Base-by-base conservation (phyloP, 2,888 invertebrate species). In the Leistus spinibarbis region DNA sequence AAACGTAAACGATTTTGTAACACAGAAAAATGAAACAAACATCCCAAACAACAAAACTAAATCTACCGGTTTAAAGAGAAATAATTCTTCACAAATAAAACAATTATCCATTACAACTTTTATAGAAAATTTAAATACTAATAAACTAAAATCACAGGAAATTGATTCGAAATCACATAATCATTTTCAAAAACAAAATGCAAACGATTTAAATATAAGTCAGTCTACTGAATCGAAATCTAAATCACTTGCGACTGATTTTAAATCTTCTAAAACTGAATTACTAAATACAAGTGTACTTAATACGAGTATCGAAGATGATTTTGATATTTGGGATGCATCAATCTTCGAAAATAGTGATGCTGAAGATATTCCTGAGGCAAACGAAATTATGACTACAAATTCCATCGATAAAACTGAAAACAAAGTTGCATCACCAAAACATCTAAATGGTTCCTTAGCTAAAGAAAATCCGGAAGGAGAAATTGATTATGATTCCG, bases 401-500 rank as follows among this genome's bases (percentile, higher is more conserved):
- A 66, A 57, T 23, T 7, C 16, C 1, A 5, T n/a, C 62, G 10
- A 5, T n/a, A 70, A 63, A n/a, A 63, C 9, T 4, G 40, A 60
- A 69, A 13, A 54, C 20, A 23, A 54, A 3, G 53, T 13, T 20
- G 3, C 22, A 69, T 20, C 60, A 72, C 40, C 3, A 40, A 10
- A 40, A 40, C 40, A 40, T 24, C 24, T 24, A 24, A 40, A 40
- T 5, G 13, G 7, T 2, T 7, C 40, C 40, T 5, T 40, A 40
- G 13, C 40, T 40, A 40, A 40, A 10, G 40, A 40, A 7, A 40
- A 40, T 40, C 40, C 40, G 7, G 40, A 40, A 10, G 0, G 7
- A 40, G 40, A 40, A 10, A 24, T 24, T 4, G 3, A 24, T 20
- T 7, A 68, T 65, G 76, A 76, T 76, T 78, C 78, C 9, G 77